Conservation (phyloP, 2,113 vertebrate genomes). For the Castor canadensis region DNA sequence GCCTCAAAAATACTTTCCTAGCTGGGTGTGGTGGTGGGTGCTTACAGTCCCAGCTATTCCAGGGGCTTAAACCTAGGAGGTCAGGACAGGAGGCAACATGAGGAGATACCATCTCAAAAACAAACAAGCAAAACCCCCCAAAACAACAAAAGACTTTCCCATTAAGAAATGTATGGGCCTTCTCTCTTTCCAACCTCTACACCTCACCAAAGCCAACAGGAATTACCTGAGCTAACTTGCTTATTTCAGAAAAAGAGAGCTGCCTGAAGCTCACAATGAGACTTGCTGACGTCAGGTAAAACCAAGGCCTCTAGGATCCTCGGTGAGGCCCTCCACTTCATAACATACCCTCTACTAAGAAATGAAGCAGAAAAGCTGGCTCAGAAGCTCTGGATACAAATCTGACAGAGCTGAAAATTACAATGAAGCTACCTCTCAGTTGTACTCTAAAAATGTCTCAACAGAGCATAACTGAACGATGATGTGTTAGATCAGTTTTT, state of each 20-base stretch:
- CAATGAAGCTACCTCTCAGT: neutral
- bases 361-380: neutral
- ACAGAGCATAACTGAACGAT: neutral
- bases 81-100: neutral
- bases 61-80: neutral
- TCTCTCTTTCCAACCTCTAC: neutral
- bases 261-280: neutral
- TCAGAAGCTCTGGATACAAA: neutral
- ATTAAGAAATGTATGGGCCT: neutral
- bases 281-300: neutral
- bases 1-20: neutral
- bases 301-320: neutral
- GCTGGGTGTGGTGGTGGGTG: too few relatives aligned
- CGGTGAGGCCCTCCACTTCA: neutral
- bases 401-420: neutral
- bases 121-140: neutral
- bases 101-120: neutral
- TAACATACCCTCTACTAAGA: neutral
- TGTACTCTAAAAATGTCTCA: neutral
- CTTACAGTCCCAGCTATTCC: too few relatives aligned
- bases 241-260: slow-evolving; percentile 10
- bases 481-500: neutral
- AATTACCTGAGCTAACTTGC: neutral
- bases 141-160: neutral
- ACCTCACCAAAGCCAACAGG: neutral